These are phyloP conservation scores for Lithosia quadra DNA, from an alignment of 2,888 invertebrate genomes.

Conservation along the genomic window DNA sequence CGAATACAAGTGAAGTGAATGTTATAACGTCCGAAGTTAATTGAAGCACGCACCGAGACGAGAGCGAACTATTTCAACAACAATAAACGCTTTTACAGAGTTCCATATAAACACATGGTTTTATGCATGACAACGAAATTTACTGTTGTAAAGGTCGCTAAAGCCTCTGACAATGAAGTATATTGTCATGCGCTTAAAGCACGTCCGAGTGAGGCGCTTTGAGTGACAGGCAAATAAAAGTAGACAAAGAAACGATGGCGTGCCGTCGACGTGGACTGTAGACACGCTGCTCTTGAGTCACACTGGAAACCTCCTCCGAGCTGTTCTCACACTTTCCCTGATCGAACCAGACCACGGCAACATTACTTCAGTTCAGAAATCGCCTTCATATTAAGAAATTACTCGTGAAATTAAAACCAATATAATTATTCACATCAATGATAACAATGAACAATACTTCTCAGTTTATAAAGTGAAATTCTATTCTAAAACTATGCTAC, in stretches of 20 bases:
- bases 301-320: constrained; percentile 48
- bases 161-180: constrained; percentile 76
- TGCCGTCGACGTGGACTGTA: constrained; percentile 54
- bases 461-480: constrained; percentile 61
- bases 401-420: constrained; percentile 43
- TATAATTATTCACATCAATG: not conserved
- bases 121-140: constrained; percentile 83
- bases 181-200: constrained; percentile 76
- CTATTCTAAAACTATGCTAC: constrained; percentile 54
- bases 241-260: constrained; percentile 70
- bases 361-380: constrained; percentile 36
- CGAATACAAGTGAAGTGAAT: constrained; percentile 7
- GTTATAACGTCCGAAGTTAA: constrained; percentile 52
- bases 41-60: constrained; percentile 53
- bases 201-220: constrained; percentile 71
- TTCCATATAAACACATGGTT: constrained; percentile 74
- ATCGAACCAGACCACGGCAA: constrained; percentile 42
- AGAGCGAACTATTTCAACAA: constrained; percentile 50
- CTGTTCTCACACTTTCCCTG: constrained; percentile 74
- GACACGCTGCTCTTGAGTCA: constrained; percentile 40
- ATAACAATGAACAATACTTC: constrained; percentile 61
- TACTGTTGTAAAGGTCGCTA: constrained; percentile 76
- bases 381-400: constrained; percentile 45
- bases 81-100: constrained; percentile 51
- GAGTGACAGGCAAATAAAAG: constrained; percentile 84